Evolutionary conservation across 2,888 invertebrate species (phyloP), one percentile per base, ranked within the genome.

Genomic region (Cantharis flavilabris): DNA sequence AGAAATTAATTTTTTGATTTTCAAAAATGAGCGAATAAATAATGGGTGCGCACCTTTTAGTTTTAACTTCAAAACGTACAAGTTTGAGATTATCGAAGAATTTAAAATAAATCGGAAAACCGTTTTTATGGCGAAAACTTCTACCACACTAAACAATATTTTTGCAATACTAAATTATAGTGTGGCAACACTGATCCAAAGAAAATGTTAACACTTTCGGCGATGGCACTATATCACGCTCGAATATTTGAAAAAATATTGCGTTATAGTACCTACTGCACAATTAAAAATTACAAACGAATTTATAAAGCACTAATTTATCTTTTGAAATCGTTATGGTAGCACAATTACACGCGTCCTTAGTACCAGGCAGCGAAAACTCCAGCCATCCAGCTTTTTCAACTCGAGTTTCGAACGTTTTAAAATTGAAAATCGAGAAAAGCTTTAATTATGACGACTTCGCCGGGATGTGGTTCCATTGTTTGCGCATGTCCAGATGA

Each of bases 361-460:
- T 78, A 72, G 86, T 87, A 85, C 86, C 87, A 87, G 86, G 85
- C 85, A 81, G 86, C 85, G 85, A 79, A 82, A 83, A 86, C 87
- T 90, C 89, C 89, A 91, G 90, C 90, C 90, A 90, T 90, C 89
- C 90, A 90, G 90, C 86, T 64, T 33, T 85, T 86, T 86, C 76
- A 84, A 70, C 85, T 86, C 87, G 88, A 87, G 85, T 87, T 88
- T 89, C 87, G 87, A 85, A 89, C 88, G 88, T 87, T 88, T 87
- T 88, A 80, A 78, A 79, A 82, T 80, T 75, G 80, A 81, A 80
- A 80, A 79, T 75, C 76, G 70, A 77, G 80, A 76, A 79, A 79
- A 78, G 76, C 80, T 77, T 80, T 81, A 81, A 79, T 82, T 82
- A 82, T 79, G 80, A 81, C 81, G 83, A 77, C 78, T 72, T 64